phyloP scores from a whole-genome alignment of 2,888 invertebrate species.

The Toxonevra muliebris region DNA sequence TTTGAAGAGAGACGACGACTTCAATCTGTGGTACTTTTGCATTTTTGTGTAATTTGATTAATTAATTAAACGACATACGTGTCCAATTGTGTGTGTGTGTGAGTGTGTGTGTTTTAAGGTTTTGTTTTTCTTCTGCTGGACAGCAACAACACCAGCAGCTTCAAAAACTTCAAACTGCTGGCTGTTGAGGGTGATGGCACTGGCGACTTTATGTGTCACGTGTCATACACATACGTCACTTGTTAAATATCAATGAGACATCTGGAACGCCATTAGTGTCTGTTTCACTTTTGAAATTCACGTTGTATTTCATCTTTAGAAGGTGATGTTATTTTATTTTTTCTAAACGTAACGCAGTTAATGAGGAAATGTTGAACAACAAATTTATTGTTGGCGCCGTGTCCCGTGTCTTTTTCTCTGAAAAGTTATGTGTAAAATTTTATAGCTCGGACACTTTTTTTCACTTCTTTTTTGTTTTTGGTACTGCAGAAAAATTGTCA shows the following conservation, averaged over 20 bases:
- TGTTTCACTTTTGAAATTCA: neutral
- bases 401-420: no score
- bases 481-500: no score
- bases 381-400: no score
- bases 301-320: no score
- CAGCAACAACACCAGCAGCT: slow-evolving; percentile 18
- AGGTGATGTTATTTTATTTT: no score
- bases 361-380: no score
- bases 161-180: neutral
- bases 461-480: no score
- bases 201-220: slow-evolving; percentile 12
- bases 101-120: slow-evolving; percentile 19
- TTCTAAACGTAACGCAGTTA: no score
- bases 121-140: slow-evolving; percentile 10
- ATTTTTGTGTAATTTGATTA: slow-evolving; percentile 33
- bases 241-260: slow-evolving; percentile 1
- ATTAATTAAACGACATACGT: slow-evolving; percentile 30
- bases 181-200: neutral
- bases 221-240: slow-evolving; percentile 13
- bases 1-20: no score
- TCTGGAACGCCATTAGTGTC: slow-evolving; percentile 1
- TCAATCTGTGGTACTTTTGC: neutral
- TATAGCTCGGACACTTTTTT: no score
- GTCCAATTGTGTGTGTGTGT: neutral
- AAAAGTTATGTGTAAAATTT: no score